phyloP scores from a whole-genome alignment of 2,888 invertebrate genomes.

The Drosophila nr. fundita region DNA sequence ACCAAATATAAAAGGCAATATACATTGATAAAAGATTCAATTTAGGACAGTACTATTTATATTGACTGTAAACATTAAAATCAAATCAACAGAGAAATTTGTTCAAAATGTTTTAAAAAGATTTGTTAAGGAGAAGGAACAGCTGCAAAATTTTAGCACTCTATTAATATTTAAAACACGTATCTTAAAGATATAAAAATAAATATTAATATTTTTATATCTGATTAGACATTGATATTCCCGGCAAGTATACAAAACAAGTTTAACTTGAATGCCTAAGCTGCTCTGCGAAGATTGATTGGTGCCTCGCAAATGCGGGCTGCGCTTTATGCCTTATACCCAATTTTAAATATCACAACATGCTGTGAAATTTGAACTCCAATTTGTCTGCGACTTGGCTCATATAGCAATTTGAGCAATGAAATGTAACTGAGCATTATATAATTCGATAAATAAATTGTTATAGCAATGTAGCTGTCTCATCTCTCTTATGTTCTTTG shows the following conservation, averaged over 20 bases:
- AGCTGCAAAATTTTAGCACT: neutral
- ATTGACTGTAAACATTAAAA: neutral
- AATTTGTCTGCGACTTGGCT: conserved; percentile 10
- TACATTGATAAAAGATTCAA: conserved; percentile 1
- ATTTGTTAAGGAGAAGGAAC: neutral
- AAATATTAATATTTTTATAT: conserved; percentile 21
- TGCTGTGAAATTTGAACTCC: conserved; percentile 40
- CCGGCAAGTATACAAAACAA: conserved; percentile 33
- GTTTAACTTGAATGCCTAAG: conserved; percentile 24
- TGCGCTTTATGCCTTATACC: conserved; percentile 15
- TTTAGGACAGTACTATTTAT: conserved; percentile 4
- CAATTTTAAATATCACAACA: conserved; percentile 14
- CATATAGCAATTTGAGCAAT: neutral
- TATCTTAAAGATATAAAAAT: conserved; percentile 9
- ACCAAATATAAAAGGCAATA: neutral
- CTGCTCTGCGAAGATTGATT: conserved; percentile 29
- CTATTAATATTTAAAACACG: conserved; percentile 13
- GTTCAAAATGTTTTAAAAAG: neutral
- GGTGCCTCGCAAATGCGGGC: conserved; percentile 43
- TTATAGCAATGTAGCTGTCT: neutral
- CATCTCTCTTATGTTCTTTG: neutral
- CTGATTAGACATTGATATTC: conserved; percentile 10
- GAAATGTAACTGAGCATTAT: neutral
- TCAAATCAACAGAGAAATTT: conserved; percentile 3
- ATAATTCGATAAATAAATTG: conserved; percentile 15